These are phyloP conservation scores for Salvelinus alpinus DNA, from an alignment of 2,113 vertebrate genomes.

Conservation along the genomic window DNA sequence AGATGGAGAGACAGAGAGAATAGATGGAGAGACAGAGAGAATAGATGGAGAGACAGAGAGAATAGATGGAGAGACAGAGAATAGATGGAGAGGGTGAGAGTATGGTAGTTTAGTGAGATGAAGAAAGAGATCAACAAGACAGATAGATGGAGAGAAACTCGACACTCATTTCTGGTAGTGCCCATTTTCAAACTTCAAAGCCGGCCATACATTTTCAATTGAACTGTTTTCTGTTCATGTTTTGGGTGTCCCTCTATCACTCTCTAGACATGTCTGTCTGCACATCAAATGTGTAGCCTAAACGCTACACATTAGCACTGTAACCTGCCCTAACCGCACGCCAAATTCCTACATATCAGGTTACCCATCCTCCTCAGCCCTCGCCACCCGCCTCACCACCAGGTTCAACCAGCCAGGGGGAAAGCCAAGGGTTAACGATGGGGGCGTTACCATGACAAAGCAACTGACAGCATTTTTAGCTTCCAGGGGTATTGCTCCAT, in stretches of 20 bases:
- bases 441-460: background rate
- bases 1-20: slow-evolving; percentile 27
- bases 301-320: slow-evolving; percentile 56
- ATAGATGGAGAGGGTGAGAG: background rate
- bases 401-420: slow-evolving; percentile 58
- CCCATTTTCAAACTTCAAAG: slow-evolving; percentile 44
- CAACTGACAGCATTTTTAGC: slow-evolving; percentile 43
- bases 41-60: slow-evolving; percentile 7
- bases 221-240: slow-evolving; percentile 14
- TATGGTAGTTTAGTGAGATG: background rate
- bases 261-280: slow-evolving; percentile 39
- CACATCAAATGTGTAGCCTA: slow-evolving; percentile 57
- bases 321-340: slow-evolving; percentile 47
- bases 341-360: slow-evolving; percentile 59
- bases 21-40: slow-evolving; percentile 22
- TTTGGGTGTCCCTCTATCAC: slow-evolving; percentile 23
- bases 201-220: slow-evolving; percentile 3
- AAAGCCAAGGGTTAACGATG: slow-evolving; percentile 16
- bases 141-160: slow-evolving; percentile 9
- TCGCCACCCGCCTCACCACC: slow-evolving; percentile 11
- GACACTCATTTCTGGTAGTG: background rate
- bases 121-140: slow-evolving; percentile 7
- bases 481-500: slow-evolving; percentile 28
- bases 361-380: slow-evolving; percentile 42
- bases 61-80: slow-evolving; percentile 23